Conservation (phyloP, 1,140 invertebrate genomes). For the Batillaria attramentaria region DNA sequence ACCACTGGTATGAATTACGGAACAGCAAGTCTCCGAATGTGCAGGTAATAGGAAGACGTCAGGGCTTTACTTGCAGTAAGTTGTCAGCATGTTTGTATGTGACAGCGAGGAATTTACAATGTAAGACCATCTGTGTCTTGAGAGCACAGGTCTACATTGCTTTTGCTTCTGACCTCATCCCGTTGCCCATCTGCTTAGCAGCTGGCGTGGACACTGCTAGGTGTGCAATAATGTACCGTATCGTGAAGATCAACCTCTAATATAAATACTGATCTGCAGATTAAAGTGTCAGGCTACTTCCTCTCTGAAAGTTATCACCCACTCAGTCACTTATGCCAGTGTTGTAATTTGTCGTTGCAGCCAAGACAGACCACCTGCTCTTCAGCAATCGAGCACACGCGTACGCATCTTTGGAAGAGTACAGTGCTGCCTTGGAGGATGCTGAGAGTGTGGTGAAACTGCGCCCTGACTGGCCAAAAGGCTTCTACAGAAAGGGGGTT, state of each 20-base stretch:
- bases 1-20: no score
- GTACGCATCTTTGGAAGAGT: slow-evolving; percentile 77
- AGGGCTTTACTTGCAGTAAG: no score
- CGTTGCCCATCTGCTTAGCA: no score
- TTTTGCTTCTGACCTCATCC: no score
- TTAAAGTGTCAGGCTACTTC: neutral
- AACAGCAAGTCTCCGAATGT: no score
- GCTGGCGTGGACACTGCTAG: neutral
- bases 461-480: slow-evolving; percentile 83
- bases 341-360: slow-evolving; percentile 69
- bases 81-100: no score
- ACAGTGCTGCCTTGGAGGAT: slow-evolving; percentile 80
- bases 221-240: neutral
- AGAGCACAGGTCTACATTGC: no score
- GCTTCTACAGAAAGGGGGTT: slow-evolving; percentile 79
- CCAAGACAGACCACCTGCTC: slow-evolving; percentile 79
- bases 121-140: no score
- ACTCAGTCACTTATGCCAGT: neutral
- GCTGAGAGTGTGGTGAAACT: slow-evolving; percentile 79
- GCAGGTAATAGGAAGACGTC: no score
- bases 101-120: no score
- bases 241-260: neutral
- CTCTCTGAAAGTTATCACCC: neutral
- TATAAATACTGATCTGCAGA: neutral
- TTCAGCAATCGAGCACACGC: slow-evolving; percentile 81